These are phyloP conservation scores for Trachemys scripta DNA, from an alignment of 2,113 vertebrate species.

Conservation along the genomic window DNA sequence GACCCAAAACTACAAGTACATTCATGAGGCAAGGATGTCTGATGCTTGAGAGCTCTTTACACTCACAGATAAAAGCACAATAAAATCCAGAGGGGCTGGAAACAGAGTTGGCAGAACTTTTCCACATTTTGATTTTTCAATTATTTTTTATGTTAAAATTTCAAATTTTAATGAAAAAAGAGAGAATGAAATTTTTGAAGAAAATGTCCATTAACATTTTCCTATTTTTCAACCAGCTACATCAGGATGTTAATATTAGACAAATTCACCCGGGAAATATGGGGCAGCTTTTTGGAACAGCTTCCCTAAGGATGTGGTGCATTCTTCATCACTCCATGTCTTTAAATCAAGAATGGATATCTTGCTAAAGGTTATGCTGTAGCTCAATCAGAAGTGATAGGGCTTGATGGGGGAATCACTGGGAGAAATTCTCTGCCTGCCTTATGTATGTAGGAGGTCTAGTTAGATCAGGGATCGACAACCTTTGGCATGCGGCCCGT, in stretches of 20 bases:
- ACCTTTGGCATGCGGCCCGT: too few relatives aligned
- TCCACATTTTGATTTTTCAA: background rate
- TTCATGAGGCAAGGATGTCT: background rate
- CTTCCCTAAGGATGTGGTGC: background rate
- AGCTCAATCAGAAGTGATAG: background rate
- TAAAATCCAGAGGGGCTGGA: background rate
- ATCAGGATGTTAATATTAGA: conserved; percentile 9
- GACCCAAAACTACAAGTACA: background rate
- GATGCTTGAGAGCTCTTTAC: background rate
- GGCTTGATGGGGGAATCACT: background rate
- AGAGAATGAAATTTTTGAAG: too few relatives aligned
- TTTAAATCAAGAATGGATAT: background rate
- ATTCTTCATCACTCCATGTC: background rate
- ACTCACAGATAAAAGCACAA: background rate
- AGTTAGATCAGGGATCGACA: background rate
- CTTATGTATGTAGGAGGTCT: conserved; percentile 4
- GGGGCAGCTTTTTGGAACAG: background rate
- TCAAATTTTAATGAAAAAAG: background rate
- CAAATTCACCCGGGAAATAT: background rate
- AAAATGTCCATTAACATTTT: background rate
- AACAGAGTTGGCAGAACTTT: background rate
- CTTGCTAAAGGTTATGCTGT: background rate
- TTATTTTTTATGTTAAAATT: background rate
- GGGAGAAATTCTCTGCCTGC: conserved; percentile 4
- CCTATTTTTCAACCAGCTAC: background rate